Evolutionary conservation across 2,888 invertebrate species (phyloP), one percentile per base, ranked within the genome.

Genomic region (Cosmia trapezina): DNA sequence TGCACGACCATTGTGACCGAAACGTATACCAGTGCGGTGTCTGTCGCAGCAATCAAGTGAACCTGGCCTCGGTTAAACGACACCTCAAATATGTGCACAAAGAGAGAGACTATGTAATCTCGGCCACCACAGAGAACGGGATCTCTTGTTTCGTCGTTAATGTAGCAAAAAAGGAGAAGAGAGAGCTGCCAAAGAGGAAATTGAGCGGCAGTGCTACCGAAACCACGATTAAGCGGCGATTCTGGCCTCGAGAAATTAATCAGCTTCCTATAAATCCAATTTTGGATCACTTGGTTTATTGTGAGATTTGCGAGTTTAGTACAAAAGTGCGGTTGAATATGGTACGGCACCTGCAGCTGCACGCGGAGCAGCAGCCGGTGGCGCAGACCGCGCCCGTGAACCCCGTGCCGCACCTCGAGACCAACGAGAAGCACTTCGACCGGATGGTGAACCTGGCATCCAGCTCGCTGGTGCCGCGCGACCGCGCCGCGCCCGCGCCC

Each of bases 391-490:
- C 97, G 19, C 98, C 98, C 0, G 97, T 98, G 0, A 98, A 98
- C 95, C 98, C 98, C 0, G 98, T 98, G 9, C 98, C 98, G 0
- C 98, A 97, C 89, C 94, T 98, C 53, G 97, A 98, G 83, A 97
- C 97, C 56, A 97, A 97, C 81, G 98, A 98, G 89, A 97, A 97
- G 83, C 98, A 98, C 96, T 98, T 98, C 88, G 98, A 98, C 90
- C 98, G 97, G 90, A 98, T 98, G 98, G 96, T 97, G 0, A 98
- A 98, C 90, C 96, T 98, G 28, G 98, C 98, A 0, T 97, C 97
- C n/a, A 98, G 97, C 83, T 98, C 97, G 17, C 84, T 91, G 28
- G 83, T 81, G 1, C 85, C 86, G 2, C 93, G 89, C 37, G 70
- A 33, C 14, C 61, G 70, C 5, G 4, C 12, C 11, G 43, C 92